These are phyloP conservation scores for Salticus scenicus DNA, from an alignment of 2,888 invertebrate species.

Conservation along the genomic window DNA sequence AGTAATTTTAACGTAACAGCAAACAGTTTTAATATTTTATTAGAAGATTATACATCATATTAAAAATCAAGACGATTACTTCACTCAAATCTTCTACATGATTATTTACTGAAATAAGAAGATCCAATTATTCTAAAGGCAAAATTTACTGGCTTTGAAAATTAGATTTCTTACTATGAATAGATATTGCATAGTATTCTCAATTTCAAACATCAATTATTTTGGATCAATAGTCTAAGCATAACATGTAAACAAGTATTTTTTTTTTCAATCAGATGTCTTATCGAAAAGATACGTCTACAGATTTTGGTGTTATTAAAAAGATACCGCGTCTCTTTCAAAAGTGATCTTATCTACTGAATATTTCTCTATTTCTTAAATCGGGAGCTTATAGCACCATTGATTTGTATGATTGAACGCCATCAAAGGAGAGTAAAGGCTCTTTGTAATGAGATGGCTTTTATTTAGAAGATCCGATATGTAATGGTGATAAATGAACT, in stretches of 20 bases:
- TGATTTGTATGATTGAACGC: not conserved
- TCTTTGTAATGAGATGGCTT: not conserved
- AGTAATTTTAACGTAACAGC: not conserved
- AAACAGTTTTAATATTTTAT: not conserved
- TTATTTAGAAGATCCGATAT: too few species aligned
- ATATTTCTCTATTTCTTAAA: not conserved
- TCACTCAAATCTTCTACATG: not conserved
- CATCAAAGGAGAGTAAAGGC: not conserved
- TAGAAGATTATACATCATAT: not conserved
- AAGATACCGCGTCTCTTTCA: not conserved
- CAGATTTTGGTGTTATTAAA: not conserved
- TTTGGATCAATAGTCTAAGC: not conserved
- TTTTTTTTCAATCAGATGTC: not conserved
- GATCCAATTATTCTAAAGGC: not conserved
- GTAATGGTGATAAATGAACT: too few species aligned
- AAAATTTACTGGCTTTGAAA: not conserved
- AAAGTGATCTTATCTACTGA: not conserved
- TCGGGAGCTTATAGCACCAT: not conserved
- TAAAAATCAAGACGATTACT: not conserved
- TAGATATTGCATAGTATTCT: not conserved
- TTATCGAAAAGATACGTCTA: not conserved
- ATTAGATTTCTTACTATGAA: not conserved
- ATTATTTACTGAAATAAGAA: not conserved
- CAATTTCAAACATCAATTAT: not conserved
- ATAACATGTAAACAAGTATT: not conserved